Evolutionary conservation across 2,888 invertebrate genomes (phyloP), one percentile per base, ranked within the genome.

Genomic region (Terebella lapidaria): DNA sequence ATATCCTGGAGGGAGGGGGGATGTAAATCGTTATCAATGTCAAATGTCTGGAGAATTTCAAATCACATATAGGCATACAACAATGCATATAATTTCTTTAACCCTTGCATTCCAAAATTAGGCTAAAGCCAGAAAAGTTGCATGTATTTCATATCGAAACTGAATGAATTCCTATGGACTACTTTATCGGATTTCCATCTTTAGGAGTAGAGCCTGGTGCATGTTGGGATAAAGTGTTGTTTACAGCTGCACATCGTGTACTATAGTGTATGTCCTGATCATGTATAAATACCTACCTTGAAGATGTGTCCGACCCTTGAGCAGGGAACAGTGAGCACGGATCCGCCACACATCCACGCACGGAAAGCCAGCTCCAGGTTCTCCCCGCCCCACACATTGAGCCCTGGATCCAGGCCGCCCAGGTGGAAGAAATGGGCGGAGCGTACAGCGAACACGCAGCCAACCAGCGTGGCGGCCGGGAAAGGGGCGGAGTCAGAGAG

Each of bases 1-100:
- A 96, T 52, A 96, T 95, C 82, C 95, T 94, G 10, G 94, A 94
- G 79, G 96, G 96, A 1, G 96, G 95, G 28, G 94, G 89, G 67
- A 95, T 95, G 82, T 95, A 94, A 68, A 96, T 82, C 0, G n/a
- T n/a, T n/a, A n/a, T n/a, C n/a, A n/a, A n/a, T n/a, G n/a, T n/a
- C n/a, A n/a, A n/a, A n/a, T n/a, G n/a, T n/a, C n/a, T n/a, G n/a
- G n/a, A n/a, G n/a, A n/a, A n/a, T n/a, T n/a, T n/a, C n/a, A n/a
- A n/a, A n/a, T n/a, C n/a, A n/a, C n/a, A n/a, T n/a, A n/a, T n/a
- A n/a, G n/a, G n/a, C n/a, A n/a, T n/a, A n/a, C n/a, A n/a, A n/a
- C n/a, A n/a, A n/a, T n/a, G n/a, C n/a, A n/a, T n/a, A n/a, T n/a
- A n/a, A n/a, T n/a, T n/a, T n/a, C n/a, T n/a, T n/a, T n/a, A n/a